phyloP scores from a whole-genome alignment of 2,888 invertebrate species.

The Callyntrura sp. region DNA sequence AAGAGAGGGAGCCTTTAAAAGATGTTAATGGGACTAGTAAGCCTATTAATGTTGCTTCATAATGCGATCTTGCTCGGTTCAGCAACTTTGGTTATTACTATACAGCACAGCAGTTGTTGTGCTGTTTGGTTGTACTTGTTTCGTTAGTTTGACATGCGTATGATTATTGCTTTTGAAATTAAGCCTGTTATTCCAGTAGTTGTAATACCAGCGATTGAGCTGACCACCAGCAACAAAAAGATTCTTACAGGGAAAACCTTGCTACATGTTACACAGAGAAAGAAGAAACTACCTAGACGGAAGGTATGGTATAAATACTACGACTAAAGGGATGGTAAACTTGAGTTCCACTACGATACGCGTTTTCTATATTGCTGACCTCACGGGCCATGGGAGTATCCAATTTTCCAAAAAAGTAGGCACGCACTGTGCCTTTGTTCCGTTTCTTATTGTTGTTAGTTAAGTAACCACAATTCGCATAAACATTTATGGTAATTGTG shows the following conservation, averaged over 20 bases:
- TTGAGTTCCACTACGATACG: neutral
- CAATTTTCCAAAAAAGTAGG: conserved; percentile 19
- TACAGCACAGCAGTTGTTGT: conserved; percentile 9
- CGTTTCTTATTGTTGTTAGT: conserved; percentile 13
- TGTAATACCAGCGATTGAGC: conserved; percentile 13
- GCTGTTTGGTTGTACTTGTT: conserved; percentile 48
- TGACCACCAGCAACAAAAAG: conserved; percentile 4
- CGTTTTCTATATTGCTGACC: neutral
- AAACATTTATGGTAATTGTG: conserved; percentile 74
- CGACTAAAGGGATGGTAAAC: neutral
- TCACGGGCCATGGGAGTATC: neutral
- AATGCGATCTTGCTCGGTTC: conserved; percentile 37
- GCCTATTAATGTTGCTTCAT: conserved; percentile 66
- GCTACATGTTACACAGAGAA: neutral
- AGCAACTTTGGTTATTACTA: conserved; percentile 42
- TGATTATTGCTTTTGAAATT: conserved; percentile 74
- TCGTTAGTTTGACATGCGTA: conserved; percentile 56
- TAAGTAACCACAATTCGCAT: conserved; percentile 63
- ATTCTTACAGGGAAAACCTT: neutral
- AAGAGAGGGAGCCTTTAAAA: conserved; percentile 51
- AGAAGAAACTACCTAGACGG: too few relatives aligned
- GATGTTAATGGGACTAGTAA: conserved; percentile 66
- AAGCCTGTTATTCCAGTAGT: conserved; percentile 55
- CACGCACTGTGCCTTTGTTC: conserved; percentile 2
- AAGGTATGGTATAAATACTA: neutral